Evolutionary conservation across 92 coral and sea anemone species (phyloP), one percentile per base, ranked within the genome.

Genomic region (Blastomussa wellsi): DNA sequence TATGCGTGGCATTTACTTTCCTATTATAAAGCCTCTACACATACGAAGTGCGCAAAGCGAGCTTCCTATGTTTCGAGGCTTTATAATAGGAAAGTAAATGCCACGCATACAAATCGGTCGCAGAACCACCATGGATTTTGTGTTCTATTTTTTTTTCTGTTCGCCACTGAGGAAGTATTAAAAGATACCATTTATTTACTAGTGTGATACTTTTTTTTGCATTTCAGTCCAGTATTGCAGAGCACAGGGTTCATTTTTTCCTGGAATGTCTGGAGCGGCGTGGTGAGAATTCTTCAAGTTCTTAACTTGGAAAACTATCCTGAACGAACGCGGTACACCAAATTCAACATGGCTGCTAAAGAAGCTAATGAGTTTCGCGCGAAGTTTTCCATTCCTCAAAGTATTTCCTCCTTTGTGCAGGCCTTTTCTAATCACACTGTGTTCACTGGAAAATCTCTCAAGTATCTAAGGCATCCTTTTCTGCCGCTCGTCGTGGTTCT

Each of bases 361-460:
- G 86, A 82, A 59, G 88, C 94, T 22, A 77, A 75, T 22, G 89
- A 86, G 36, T 78, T 96, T 24, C 87, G 95, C 39, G 82, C 87
- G 35, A 81, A 88, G 49, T 77, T 66, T 31, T 72, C 70, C 15
- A 77, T 92, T 31, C 98, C 98, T 11, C 68, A 41, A n/a, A 90
- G 96, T 32, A 60, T 88, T 65, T 72, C 88, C 38, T 80, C 91
- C 12, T 77, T 29, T 71, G 95, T 94, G 19, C 95, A 89, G 71
- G 93, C 90, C 37, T 87, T 94, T 78, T 92, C 98, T 24, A 96
- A 96, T 81, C 94, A 92, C 90, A 92, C 94, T 31, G 98, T 94
- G 7, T 92, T 96, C 57, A 78, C 95, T 2, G 95, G 91, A 31
- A 89, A 93, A 75, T 92, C 98, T 5, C 84, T 96, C 44, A 88